Percentiles rank a stretch among this genome's conserved stretches.
Evolutionary conservation across 2,888 invertebrate genomes (phyloP).

Genomic region (Drosophila bunnanda): DNA sequence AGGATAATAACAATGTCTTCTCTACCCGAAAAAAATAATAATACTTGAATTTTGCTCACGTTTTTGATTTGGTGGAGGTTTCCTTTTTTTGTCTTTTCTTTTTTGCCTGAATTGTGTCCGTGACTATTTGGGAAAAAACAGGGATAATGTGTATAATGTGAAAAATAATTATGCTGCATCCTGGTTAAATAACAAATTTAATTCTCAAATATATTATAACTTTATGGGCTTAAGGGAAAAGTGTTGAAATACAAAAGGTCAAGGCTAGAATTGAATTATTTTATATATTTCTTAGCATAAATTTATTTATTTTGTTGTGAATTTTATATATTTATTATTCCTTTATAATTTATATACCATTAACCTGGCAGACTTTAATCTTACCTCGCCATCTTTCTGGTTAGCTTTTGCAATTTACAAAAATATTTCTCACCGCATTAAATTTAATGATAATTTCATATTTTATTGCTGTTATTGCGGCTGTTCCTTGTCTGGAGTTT

Average conservation of each 20-base stretch:
- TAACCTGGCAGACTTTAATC: constrained; percentile 16
- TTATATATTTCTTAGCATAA: background rate
- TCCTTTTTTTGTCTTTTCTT: constrained; percentile 61
- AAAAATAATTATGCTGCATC: background rate
- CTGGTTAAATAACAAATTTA: background rate
- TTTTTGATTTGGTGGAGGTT: constrained; percentile 56
- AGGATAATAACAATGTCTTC: constrained; percentile 29
- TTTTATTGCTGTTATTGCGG: constrained; percentile 39
- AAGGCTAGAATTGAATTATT: background rate
- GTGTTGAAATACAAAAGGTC: no score
- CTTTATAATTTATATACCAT: constrained; percentile 10
- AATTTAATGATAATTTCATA: constrained; percentile 44
- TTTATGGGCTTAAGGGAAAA: background rate
- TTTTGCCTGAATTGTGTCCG: background rate
- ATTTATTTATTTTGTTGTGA: no score
- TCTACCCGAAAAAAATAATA: background rate
- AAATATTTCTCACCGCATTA: constrained; percentile 44
- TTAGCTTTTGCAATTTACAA: constrained; percentile 25
- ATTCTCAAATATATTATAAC: background rate
- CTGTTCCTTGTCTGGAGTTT: constrained; percentile 66
- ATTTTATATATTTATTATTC: background rate
- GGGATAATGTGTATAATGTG: background rate
- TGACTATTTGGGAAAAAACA: constrained; percentile 9
- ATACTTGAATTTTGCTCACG: constrained; percentile 73
- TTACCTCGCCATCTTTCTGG: constrained; percentile 1